Evolutionary conservation across 2,888 invertebrate species (phyloP).

Genomic region (Nomada goodeniana): DNA sequence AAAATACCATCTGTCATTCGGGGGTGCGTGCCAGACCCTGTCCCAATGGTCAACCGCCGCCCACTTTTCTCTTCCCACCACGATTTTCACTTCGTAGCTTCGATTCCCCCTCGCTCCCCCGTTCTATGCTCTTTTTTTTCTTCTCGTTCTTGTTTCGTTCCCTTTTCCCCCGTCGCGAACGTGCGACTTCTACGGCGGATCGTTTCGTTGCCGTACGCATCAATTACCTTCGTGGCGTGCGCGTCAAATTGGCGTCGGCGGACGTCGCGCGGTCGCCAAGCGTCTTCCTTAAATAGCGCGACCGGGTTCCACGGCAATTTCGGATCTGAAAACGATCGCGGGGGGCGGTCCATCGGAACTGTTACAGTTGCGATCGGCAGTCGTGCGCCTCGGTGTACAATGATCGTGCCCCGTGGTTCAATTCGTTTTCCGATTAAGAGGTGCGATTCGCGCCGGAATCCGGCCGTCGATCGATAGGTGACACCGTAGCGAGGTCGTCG

Average conservation of each 20-base stretch:
- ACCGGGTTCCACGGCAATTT: constrained; percentile 52
- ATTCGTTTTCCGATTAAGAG: constrained; percentile 71
- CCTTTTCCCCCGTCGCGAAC: no score
- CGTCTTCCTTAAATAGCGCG: constrained; percentile 50
- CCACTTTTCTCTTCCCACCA: constrained; percentile 25
- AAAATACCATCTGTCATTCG: constrained; percentile 83
- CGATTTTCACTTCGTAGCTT: constrained; percentile 47
- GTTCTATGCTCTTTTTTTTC: not conserved
- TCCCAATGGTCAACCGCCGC: constrained; percentile 42
- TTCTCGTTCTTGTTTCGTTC: not conserved
- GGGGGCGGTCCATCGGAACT: constrained; percentile 49
- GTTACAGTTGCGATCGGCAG: constrained; percentile 42
- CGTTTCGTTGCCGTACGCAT: no score
- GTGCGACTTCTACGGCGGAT: no score
- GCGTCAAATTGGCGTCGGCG: not conserved
- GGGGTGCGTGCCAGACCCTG: constrained; percentile 73
- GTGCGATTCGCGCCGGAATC: constrained; percentile 61
- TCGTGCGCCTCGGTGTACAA: constrained; percentile 51
- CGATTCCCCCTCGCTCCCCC: not conserved
- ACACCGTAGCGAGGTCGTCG: constrained; percentile 59
- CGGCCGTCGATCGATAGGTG: constrained; percentile 55
- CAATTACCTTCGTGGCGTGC: not conserved
- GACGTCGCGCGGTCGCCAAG: constrained; percentile 20
- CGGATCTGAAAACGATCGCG: constrained; percentile 50
- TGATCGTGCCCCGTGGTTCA: constrained; percentile 64